Evolutionary conservation across 2,888 invertebrate genomes (phyloP), one percentile per base, ranked within the genome.

Genomic region (Ecdyonurus torrentis): DNA sequence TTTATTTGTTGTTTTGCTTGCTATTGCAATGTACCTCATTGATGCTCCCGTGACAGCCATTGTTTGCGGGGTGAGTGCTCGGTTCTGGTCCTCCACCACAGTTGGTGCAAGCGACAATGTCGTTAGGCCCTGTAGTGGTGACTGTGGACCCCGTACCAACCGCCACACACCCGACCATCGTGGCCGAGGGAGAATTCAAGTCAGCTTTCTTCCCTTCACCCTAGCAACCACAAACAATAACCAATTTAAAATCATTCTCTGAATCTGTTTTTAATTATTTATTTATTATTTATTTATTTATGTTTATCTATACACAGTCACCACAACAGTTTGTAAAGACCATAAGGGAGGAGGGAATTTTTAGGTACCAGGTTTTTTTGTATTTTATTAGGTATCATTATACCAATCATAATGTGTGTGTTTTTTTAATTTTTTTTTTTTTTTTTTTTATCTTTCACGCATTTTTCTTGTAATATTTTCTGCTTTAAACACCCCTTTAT

Each of bases 21-120:
- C n/a, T n/a, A n/a, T n/a, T n/a, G n/a, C n/a, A n/a, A n/a, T n/a
- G n/a, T n/a, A 89, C 90, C 87, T 91, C 90, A 67, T 89, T 81
- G 64, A 89, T 89, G 55, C 55, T 55, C 7, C 55, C 55, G 22
- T 55, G 55, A 72, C 91, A 90, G 72, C 91, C 90, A 73, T 91
- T 91, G 74, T 89, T 91, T 64, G 88, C 83, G 64, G 90, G 85
- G 76, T 91, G 91, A 64, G 90, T 89, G 74, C 91, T 91, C 25
- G 87, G 86, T 71, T 87, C 88, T 60, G 87, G 86, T 69, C 83
- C 83, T 20, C 55, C 55, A 24, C 63, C 63, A 74, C 91, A 91
- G 68, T 85, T 84, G 65, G 91, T 86, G 74, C 91, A 91, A 66
- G 89, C 83, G 65, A 91, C 88, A 70, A 91, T 83, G 76, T 91